Evolutionary conservation across 2,888 invertebrate species (phyloP), one percentile per base, ranked within the genome.

Genomic region (Frankliniella intonsa): DNA sequence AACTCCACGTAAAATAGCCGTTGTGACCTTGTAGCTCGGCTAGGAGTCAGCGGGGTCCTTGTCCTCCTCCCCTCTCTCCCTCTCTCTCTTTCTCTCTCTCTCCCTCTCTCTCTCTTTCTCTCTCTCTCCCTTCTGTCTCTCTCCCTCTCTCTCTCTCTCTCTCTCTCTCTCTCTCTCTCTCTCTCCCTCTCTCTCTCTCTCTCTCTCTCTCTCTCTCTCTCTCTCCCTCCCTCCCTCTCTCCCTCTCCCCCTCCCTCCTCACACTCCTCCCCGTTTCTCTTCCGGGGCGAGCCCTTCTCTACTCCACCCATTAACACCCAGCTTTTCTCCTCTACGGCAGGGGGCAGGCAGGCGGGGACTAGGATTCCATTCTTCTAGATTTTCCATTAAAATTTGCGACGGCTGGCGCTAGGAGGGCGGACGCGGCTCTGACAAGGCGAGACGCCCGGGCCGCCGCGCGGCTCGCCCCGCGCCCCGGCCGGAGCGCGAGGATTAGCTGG

Each of bases 321-420:
- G 3, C 38, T 5, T 38, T 38, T 38, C 38, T 5, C 38, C 5
- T 38, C 38, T 5, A 38, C 38, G 38, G 62, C 62, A n/a, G 19
- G 62, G 17, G 1, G 7, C 62, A 17, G 14, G 55, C 17, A 51
- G 55, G 19, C 7, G 1, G 62, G 62, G 62, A 62, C 17, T 19
- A 17, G 62, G 7, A 62, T 25, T 76, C 69, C 69, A 76, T 76
- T 76, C 69, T 76, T 76, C 69, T 76, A 76, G 25, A 76, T 76
- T 76, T 76, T 25, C 69, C 69, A 76, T 76, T 76, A 25, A 76
- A 76, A 76, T 76, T 76, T 76, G 69, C 25, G 69, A 76, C 69
- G 69, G 69, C 69, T 76, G 3, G 38, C 38, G 38, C 38, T 38
- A 5, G 2, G 38, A 38, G 38, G 38, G 38, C 3, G 38, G 69